Base-by-base conservation (phyloP, 1,140 invertebrate genomes). In the Aphis gossypii region DNA sequence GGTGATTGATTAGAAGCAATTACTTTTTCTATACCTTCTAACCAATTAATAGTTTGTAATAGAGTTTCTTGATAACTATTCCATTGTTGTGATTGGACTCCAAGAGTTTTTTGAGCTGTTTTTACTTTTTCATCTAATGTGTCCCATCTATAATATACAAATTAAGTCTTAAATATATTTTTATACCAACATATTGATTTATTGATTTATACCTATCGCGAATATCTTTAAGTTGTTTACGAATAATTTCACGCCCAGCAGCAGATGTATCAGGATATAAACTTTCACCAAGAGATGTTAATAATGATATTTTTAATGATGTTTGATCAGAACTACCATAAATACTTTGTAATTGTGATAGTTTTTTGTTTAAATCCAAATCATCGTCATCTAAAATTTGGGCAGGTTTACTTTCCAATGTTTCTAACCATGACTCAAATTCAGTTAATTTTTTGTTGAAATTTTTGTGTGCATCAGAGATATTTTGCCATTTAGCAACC, bases 181-280 rank as follows among this genome's bases (percentile, higher is more conserved):
- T 35, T 54, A 35, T 88, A n/a, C 25, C 20, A 9, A 14, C 14
- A 54, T 54, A 25, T 21, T 54, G 11, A 21, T 60, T 60, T 9
- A 90, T 68, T 68, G 0, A 44, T 68, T 21, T 23, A 38, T 89
- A 95, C 94, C 95, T 94, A 95, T 98, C 98, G 95, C 97, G 96
- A 92, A 97, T 96, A 41, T 96, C 96, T 95, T 97, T 96, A 94
- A 99, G 95, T 94, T 99, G 97, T 94, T 97, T 96, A 21, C 98
- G 96, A 76, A 99, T 97, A 60, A 96, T 97, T 95, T 99, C 99
- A 94, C 99, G 96, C 23, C 98, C 99, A 94, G 97, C 96, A 46
- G 98, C 97, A 8, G 98, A 98, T 9, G 98, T 99, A 95, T 99
- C 98, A 1, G 98, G 98, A 94, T 98, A 97, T 46, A 99, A 96